phyloP scores from a whole-genome alignment of 2,113 vertebrate species.

The Panurus biarmicus region DNA sequence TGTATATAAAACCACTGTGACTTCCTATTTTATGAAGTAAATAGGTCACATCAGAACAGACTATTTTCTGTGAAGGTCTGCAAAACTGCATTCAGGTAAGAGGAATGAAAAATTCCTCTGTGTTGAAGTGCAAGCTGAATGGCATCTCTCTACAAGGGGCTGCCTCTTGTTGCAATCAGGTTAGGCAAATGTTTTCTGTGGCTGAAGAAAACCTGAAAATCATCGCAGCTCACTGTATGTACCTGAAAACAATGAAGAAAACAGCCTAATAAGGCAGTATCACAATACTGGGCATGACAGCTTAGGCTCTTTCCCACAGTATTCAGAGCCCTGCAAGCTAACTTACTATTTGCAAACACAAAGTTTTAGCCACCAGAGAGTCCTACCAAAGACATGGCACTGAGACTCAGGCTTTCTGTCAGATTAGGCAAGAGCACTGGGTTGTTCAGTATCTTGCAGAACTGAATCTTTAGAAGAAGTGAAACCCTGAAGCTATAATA shows the following conservation, averaged over 20 bases:
- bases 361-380: not conserved
- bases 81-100: not conserved
- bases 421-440: not conserved
- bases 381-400: not conserved
- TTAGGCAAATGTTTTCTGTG: not conserved
- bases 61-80: not conserved
- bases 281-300: not conserved
- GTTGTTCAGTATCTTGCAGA: not conserved
- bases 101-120: not conserved
- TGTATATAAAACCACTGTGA: not conserved
- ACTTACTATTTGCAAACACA: not conserved
- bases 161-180: not conserved
- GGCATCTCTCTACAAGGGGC: not conserved
- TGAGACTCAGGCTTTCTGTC: not conserved
- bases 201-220: not conserved
- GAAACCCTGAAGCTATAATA: not conserved
- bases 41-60: not conserved
- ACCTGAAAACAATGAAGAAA: not conserved
- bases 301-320: not conserved
- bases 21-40: not conserved
- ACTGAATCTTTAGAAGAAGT: not conserved
- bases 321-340: not conserved
- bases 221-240: not conserved
- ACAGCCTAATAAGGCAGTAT: not conserved
- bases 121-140: not conserved